A percentile compares a stretch with the other conserved stretches of the same genome.
Evolutionary conservation across 2,797 vertebrate species (phyloP).

Genomic region (Ctenosaura bakeri): DNA sequence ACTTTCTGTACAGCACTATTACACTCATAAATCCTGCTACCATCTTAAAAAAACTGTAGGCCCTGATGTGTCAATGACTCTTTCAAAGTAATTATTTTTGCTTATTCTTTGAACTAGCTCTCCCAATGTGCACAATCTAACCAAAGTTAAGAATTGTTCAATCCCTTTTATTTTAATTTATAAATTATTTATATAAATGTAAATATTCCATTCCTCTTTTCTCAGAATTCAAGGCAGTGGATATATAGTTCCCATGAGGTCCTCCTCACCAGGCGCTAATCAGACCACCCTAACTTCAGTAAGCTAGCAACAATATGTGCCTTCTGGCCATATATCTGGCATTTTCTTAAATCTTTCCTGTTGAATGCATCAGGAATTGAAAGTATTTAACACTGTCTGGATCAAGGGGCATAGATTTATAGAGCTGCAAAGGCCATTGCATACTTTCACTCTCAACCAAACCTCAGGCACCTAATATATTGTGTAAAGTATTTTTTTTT

Average conservation of each 20-base stretch:
- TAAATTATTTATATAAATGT: neutral
- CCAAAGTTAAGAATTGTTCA: neutral
- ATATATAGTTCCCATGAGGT: neutral
- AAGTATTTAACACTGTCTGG: neutral
- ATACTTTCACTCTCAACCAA: neutral
- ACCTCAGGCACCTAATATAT: neutral
- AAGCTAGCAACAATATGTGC: neutral
- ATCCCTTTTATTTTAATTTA: neutral
- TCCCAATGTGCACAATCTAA: neutral
- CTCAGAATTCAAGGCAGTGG: neutral
- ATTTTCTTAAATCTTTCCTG: neutral
- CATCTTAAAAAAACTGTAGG: neutral
- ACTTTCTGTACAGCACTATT: neutral
- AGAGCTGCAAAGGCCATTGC: neutral
- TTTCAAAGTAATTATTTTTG: neutral
- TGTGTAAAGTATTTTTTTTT: neutral
- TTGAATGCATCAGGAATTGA: neutral
- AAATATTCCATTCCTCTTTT: neutral
- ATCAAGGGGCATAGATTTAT: neutral
- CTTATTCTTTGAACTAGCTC: constrained; percentile 7
- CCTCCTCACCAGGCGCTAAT: neutral
- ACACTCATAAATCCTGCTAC: neutral
- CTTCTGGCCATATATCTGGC: neutral
- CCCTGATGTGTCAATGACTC: neutral
- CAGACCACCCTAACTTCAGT: neutral